These are phyloP conservation scores for Harmothoe impar DNA, from an alignment of 2,888 invertebrate genomes.

Conservation along the genomic window DNA sequence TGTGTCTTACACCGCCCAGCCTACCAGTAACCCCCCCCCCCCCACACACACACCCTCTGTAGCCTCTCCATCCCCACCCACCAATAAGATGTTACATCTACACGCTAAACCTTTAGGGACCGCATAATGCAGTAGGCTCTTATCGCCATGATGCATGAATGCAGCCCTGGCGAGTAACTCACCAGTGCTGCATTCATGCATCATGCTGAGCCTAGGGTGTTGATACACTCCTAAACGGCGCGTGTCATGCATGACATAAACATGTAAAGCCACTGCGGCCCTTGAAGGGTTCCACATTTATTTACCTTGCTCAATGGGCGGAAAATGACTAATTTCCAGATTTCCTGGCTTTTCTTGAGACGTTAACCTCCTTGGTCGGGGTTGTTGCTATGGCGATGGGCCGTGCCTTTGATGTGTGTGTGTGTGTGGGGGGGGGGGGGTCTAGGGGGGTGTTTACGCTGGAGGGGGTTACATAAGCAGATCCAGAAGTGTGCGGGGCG, in stretches of 20 bases:
- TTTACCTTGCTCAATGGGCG: constrained; percentile 24
- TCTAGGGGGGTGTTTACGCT: constrained; percentile 26
- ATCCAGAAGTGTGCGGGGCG: too few relatives aligned
- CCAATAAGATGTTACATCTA: constrained; percentile 7
- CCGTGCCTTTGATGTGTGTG: constrained; percentile 22
- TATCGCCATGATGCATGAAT: too few relatives aligned
- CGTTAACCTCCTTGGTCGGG: not conserved
- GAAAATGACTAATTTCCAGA: constrained; percentile 44
- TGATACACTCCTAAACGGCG: too few relatives aligned
- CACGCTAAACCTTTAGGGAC: too few relatives aligned
- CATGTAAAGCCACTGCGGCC: too few relatives aligned
- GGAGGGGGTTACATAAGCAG: constrained; percentile 16
- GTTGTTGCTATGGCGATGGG: constrained; percentile 56
- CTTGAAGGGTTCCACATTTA: too few relatives aligned
- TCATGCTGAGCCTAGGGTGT: too few relatives aligned
- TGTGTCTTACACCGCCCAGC: not conserved
- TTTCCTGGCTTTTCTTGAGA: constrained; percentile 15
- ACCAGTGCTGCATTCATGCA: too few relatives aligned
- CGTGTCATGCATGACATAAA: too few relatives aligned
- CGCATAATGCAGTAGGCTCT: too few relatives aligned
- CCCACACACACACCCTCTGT: not conserved
- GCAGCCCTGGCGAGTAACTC: too few relatives aligned
- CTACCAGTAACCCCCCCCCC: constrained; percentile 33
- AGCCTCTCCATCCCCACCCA: not conserved
- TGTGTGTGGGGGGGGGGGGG: too few relatives aligned